Conservation (phyloP, 2,113 vertebrate species). For the Chlamydotis undulata region DNA sequence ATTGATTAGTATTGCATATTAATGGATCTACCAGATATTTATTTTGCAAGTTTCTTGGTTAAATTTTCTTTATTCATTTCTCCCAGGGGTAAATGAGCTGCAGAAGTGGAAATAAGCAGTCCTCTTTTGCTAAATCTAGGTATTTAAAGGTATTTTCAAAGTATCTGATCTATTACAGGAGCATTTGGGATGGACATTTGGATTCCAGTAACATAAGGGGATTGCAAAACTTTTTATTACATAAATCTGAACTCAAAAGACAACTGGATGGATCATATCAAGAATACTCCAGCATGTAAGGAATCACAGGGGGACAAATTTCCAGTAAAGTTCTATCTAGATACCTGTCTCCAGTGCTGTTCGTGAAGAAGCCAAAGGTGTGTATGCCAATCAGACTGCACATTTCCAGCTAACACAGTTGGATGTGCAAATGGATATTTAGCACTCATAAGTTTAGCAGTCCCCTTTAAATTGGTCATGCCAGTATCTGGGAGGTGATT, state of each 20-base stretch:
- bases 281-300: neutral
- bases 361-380: neutral
- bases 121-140: neutral
- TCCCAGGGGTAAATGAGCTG: neutral
- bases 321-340: neutral
- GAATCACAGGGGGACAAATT: neutral
- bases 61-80: neutral
- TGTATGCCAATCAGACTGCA: neutral
- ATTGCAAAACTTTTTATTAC: neutral
- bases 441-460: neutral
- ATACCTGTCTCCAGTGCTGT: neutral
- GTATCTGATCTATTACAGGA: neutral
- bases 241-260: neutral
- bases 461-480: neutral
- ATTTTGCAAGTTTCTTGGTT: neutral
- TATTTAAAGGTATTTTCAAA: conserved; percentile 2
- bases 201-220: neutral
- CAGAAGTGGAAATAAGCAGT: neutral
- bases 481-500: neutral
- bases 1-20: conserved; percentile 21
- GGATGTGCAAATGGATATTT: neutral
- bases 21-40: conserved; percentile 9
- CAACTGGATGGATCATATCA: neutral
- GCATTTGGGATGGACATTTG: neutral
- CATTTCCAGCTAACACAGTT: neutral